Base-by-base conservation (phyloP, 2,888 invertebrate genomes). In the Andrena camellia region DNA sequence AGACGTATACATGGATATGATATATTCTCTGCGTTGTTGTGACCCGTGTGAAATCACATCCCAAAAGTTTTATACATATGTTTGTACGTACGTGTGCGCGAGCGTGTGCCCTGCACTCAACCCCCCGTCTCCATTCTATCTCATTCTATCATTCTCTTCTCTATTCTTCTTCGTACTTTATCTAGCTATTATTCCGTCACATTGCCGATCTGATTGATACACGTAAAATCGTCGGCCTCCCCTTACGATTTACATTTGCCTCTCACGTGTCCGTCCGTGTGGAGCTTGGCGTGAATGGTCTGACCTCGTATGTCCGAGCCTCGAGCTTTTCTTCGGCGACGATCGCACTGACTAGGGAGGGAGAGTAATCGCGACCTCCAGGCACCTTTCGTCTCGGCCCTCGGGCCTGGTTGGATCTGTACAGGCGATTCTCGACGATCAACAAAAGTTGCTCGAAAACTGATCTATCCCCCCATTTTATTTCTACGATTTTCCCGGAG, bases 11-110 rank as follows among this genome's bases (percentile, higher is more conserved):
- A 89, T 89, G 87, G 77, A 90, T 88, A 90, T 89, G 81, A 89
- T 89, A 84, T 90, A 85, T 88, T 90, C 89, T 91, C 89, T 95
- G 96, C 97, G 96, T 96, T 97, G 96, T 97, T 97, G 97, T 97
- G 97, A 97, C 97, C 97, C 96, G 96, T 96, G 97, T 95, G 94
- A 94, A 94, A 95, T 95, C 95, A 95, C 95, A 93, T 94, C 95
- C 95, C 95, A 92, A 92, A 90, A 93, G 90, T 93, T 94, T 93
- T 93, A 91, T 93, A 93, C 91, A 92, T 92, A 93, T 93, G 91
- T 93, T 93, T 94, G 92, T 94, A 93, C 91, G 93, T 93, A 93
- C 91, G 93, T 94, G 92, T 94, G 93, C 92, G 93, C 92, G 94
- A 93, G 91, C 93, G 93, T 94, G 90, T 93, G 91, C 91, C 93